phyloP scores from a whole-genome alignment of 2,113 vertebrate species.

The Corythornis vintsioides region DNA sequence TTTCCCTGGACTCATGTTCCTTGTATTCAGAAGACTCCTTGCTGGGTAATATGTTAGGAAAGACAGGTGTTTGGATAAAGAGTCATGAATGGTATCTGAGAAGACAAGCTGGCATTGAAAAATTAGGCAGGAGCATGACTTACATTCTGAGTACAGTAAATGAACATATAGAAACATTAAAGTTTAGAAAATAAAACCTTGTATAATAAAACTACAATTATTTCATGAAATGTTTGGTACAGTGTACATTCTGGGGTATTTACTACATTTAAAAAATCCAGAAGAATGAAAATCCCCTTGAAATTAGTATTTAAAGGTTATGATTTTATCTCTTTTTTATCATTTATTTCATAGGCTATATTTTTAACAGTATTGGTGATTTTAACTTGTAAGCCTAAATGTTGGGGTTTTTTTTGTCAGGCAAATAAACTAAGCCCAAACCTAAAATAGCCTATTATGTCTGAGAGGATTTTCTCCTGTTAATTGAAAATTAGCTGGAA shows the following conservation, averaged over 20 bases:
- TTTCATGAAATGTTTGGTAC: not conserved
- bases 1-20: not conserved
- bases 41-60: not conserved
- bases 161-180: not conserved
- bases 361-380: slow-evolving; percentile 49
- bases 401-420: not conserved
- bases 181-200: not conserved
- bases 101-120: not conserved
- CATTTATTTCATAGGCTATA: slow-evolving; percentile 33
- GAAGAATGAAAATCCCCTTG: slow-evolving; percentile 11
- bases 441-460: slow-evolving; percentile 52
- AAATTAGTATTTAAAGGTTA: slow-evolving; percentile 18
- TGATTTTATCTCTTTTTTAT: not conserved
- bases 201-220: not conserved
- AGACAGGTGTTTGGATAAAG: not conserved
- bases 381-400: not conserved
- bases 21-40: not conserved
- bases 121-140: not conserved
- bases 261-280: not conserved
- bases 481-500: slow-evolving; percentile 77
- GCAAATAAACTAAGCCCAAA: slow-evolving; percentile 66
- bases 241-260: not conserved
- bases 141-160: not conserved
- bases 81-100: not conserved
- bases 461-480: slow-evolving; percentile 70